phyloP scores from a whole-genome alignment of 1,140 invertebrate species.

The Apis mellifera region DNA sequence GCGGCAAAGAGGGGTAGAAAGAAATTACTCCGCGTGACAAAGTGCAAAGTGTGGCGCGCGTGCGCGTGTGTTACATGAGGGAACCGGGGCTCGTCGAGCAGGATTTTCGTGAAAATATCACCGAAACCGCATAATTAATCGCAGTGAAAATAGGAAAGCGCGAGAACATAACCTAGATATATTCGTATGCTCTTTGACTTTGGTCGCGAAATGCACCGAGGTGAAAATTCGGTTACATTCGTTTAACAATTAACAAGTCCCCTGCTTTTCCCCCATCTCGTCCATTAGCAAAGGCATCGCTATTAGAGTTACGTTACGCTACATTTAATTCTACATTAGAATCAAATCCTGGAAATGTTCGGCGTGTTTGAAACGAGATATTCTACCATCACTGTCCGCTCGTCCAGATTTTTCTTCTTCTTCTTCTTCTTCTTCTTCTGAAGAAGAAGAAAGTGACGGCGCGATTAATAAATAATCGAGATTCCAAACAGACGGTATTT shows the following conservation, averaged over 20 bases:
- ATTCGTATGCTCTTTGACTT: background rate
- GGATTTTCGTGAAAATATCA: slow-evolving; percentile 14
- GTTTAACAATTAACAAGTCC: background rate
- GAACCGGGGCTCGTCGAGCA: background rate
- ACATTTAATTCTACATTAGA: background rate
- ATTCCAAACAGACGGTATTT: slow-evolving; percentile 33
- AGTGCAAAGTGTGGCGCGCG: slow-evolving; percentile 1
- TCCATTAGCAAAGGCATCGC: too few relatives aligned
- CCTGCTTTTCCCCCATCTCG: background rate
- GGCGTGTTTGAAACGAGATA: too few relatives aligned
- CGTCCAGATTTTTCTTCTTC: background rate
- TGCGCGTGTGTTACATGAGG: background rate
- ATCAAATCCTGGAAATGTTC: background rate
- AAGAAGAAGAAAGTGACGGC: too few relatives aligned
- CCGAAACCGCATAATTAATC: slow-evolving; percentile 40
- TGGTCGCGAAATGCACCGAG: background rate
- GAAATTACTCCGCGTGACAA: slow-evolving; percentile 22
- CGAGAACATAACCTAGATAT: background rate
- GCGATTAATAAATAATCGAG: slow-evolving; percentile 32
- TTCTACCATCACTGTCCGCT: background rate
- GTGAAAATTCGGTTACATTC: slow-evolving; percentile 4
- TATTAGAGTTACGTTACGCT: too few relatives aligned
- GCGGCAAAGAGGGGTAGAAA: background rate
- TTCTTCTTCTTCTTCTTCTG: too few relatives aligned
- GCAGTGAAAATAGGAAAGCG: slow-evolving; percentile 8